Conservation (phyloP, 2,888 invertebrate genomes). For the Lamellibrachia satsuma region DNA sequence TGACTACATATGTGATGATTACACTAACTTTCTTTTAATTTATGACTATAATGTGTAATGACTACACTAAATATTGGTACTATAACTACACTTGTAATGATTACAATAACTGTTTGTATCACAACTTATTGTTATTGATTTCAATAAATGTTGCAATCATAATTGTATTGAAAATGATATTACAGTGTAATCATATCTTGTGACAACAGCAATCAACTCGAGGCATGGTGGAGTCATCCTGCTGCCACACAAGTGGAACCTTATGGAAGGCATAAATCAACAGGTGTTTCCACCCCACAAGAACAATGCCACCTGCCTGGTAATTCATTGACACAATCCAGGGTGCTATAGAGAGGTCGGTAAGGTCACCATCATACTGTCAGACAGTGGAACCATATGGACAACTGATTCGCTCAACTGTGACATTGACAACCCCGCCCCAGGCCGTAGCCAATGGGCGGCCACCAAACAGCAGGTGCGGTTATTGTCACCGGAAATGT, state of each 20-base stretch:
- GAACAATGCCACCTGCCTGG: background rate
- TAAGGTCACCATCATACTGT: background rate
- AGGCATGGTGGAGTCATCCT: background rate
- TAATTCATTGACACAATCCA: background rate
- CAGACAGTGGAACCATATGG: conserved; percentile 17
- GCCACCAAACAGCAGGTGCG: background rate
- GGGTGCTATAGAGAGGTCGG: background rate
- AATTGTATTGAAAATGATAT: too few relatives aligned
- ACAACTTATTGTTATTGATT: too few relatives aligned
- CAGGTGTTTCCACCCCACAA: background rate
- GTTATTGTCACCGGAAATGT: background rate
- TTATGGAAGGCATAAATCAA: background rate
- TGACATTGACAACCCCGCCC: background rate
- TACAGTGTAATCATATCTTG: too few relatives aligned
- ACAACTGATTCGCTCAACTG: background rate
- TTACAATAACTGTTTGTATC: too few relatives aligned
- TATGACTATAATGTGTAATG: background rate
- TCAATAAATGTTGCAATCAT: too few relatives aligned
- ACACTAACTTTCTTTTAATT: background rate
- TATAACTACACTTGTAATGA: background rate
- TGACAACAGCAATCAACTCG: background rate
- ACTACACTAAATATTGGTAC: background rate
- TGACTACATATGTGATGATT: background rate
- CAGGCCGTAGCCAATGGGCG: background rate
- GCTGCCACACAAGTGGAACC: background rate